Percentiles rank a stretch among this genome's conserved stretches.
These are phyloP conservation scores for Lates japonicus DNA, from an alignment of 2,797 vertebrate genomes.

Conservation along the genomic window DNA sequence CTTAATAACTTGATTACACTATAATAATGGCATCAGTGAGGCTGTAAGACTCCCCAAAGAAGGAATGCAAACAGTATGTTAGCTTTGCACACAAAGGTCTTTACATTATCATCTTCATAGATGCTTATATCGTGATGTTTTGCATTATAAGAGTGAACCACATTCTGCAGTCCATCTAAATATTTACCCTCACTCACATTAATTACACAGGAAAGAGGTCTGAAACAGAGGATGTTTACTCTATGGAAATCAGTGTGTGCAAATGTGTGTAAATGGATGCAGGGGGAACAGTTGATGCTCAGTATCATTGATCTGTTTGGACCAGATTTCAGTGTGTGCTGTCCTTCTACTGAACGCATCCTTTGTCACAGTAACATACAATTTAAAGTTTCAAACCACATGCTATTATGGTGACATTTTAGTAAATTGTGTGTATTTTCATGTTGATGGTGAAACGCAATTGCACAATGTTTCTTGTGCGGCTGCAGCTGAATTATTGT, in stretches of 20 bases:
- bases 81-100: not conserved
- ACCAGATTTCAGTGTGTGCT: not conserved
- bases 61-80: not conserved
- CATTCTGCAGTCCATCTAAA: no score
- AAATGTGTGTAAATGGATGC: slow-evolving; percentile 1
- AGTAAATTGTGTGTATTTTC: not conserved
- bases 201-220: slow-evolving; percentile 9
- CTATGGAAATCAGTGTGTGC: slow-evolving; percentile 26
- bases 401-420: not conserved
- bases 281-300: no score
- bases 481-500: not conserved
- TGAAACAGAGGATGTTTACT: slow-evolving; percentile 29
- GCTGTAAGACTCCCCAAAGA: not conserved
- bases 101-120: not conserved
- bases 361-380: not conserved
- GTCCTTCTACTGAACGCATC: not conserved
- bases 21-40: not conserved
- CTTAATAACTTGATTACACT: not conserved
- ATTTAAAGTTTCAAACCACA: not conserved
- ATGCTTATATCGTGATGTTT: not conserved
- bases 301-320: not conserved
- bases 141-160: no score
- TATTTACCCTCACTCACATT: not conserved
- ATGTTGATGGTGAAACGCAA: not conserved
- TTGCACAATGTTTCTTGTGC: not conserved